These are phyloP conservation scores for Pachyramphus minor DNA, from an alignment of 2,113 vertebrate genomes.

Conservation along the genomic window DNA sequence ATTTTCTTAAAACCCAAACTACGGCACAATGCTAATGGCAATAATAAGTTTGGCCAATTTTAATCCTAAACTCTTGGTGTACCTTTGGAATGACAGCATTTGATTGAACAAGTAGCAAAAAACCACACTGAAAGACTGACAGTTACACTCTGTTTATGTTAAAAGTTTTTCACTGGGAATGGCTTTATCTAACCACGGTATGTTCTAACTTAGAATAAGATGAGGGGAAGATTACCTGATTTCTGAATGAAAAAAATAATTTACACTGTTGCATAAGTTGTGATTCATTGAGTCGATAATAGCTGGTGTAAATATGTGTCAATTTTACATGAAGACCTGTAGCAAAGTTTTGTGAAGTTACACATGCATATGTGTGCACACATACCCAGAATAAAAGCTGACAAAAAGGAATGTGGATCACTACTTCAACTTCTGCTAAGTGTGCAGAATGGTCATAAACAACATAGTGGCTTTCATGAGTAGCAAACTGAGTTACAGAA, in stretches of 20 bases:
- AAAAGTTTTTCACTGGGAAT: not conserved
- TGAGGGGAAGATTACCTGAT: not conserved
- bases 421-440: not conserved
- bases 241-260: not conserved
- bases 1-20: not conserved
- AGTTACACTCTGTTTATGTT: not conserved
- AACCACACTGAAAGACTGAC: not conserved
- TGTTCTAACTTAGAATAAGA: not conserved
- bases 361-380: not conserved
- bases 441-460: not conserved
- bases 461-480: rapidly evolving
- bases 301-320: not conserved
- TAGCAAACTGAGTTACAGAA: not conserved
- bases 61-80: not conserved
- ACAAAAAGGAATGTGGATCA: not conserved
- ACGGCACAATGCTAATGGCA: not conserved
- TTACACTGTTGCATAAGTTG: rapidly evolving
- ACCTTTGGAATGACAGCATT: not conserved
- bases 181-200: not conserved
- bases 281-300: not conserved
- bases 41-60: not conserved
- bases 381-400: not conserved
- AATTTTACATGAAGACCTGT: not conserved
- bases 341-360: not conserved
- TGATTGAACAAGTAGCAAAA: not conserved